phyloP scores from a whole-genome alignment of 23 tunicate species.

The Pegea sp. region DNA sequence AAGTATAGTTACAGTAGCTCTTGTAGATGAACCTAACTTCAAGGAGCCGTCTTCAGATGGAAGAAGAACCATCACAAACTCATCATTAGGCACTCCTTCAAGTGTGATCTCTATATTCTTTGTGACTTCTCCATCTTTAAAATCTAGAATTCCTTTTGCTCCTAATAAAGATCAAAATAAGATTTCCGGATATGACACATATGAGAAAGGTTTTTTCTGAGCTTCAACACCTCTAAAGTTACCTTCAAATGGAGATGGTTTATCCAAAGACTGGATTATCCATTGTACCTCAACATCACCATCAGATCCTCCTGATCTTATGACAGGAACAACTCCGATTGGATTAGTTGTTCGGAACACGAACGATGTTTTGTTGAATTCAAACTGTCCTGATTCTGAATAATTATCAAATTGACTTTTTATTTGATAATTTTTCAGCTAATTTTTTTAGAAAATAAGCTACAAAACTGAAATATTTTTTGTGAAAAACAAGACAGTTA shows the following conservation, averaged over 20 bases:
- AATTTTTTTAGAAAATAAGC: not conserved
- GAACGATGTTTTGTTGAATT: constrained; percentile 87
- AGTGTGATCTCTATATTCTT: constrained; percentile 51
- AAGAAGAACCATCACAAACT: constrained; percentile 31
- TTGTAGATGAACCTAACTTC: constrained; percentile 33
- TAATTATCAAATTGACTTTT: no score
- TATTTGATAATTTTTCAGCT: not conserved
- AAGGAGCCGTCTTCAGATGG: constrained; percentile 31
- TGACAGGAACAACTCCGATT: constrained; percentile 42
- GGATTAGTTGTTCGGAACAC: constrained; percentile 34
- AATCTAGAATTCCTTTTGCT: constrained; percentile 35
- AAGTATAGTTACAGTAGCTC: constrained; percentile 49
- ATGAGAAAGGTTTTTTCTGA: no score
- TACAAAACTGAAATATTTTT: not conserved
- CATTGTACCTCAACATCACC: constrained; percentile 62
- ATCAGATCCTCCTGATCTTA: constrained; percentile 87
- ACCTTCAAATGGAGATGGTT: constrained; percentile 77
- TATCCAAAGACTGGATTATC: constrained; percentile 52
- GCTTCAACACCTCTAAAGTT: no score
- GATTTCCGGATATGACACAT: no score
- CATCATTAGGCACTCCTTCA: constrained; percentile 57
- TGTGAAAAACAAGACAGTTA: no score
- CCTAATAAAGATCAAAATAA: constrained; percentile 11
- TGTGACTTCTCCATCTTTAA: constrained; percentile 62
- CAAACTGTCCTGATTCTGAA: constrained; percentile 80